Conservation (phyloP, 2,113 vertebrate species). For the Platysteira castanea region DNA sequence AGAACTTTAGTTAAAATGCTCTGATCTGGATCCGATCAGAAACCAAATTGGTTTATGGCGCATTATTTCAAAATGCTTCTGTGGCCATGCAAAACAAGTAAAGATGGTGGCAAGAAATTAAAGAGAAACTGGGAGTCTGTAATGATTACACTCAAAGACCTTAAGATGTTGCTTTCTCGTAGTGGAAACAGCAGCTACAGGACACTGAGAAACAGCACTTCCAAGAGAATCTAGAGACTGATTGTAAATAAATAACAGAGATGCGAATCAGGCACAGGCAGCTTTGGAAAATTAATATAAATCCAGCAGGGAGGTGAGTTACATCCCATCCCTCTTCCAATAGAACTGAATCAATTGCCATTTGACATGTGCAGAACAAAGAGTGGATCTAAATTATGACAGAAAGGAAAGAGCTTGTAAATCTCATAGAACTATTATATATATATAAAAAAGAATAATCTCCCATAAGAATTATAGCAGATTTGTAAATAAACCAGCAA, state of each 20-base stretch:
- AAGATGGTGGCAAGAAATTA: not conserved
- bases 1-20: not conserved
- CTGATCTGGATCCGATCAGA: not conserved
- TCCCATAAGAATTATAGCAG: not conserved
- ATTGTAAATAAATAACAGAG: not conserved
- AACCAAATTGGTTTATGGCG: not conserved
- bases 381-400: not conserved
- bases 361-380: not conserved
- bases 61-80: not conserved
- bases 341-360: not conserved
- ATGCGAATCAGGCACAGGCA: not conserved
- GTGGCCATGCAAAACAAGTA: not conserved
- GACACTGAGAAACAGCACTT: not conserved
- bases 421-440: not conserved
- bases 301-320: not conserved
- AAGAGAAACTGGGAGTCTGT: not conserved
- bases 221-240: not conserved
- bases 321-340: not conserved
- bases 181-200: not conserved
- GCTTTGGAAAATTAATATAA: not conserved
- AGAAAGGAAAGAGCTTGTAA: not conserved
- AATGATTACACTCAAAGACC: not conserved
- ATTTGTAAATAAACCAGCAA: not conserved
- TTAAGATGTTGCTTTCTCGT: not conserved
- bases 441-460: not conserved